phyloP scores from a whole-genome alignment of 30 jellyfish, hydroid and myxozoan species.

The Cassiopea andromeda region DNA sequence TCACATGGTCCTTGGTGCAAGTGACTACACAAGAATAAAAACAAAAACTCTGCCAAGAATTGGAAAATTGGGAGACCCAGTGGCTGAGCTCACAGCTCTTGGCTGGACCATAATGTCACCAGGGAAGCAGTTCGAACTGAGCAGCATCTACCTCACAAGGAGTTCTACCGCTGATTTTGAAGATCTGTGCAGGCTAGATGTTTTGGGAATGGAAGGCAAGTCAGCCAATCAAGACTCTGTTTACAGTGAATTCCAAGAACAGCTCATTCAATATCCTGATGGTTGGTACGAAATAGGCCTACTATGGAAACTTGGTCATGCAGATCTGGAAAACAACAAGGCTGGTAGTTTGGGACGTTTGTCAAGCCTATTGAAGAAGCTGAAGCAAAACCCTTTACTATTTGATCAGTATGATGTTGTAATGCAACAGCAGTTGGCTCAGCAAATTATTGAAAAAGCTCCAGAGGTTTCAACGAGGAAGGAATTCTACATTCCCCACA shows the following conservation, averaged over 20 bases:
- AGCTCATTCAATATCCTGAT: constrained; percentile 30
- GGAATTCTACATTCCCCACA: constrained; percentile 64
- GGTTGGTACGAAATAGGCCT: constrained; percentile 68
- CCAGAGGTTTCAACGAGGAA: not conserved
- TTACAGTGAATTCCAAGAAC: constrained; percentile 59
- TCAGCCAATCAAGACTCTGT: constrained; percentile 38
- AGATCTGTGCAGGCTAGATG: constrained; percentile 72
- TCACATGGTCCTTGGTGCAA: constrained; percentile 60
- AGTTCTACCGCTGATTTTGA: constrained; percentile 46
- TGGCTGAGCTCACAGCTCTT: constrained; percentile 59
- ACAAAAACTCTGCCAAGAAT: constrained; percentile 50
- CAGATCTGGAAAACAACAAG: constrained; percentile 18
- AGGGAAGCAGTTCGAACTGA: constrained; percentile 45
- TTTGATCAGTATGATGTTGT: constrained; percentile 31
- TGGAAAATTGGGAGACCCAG: constrained; percentile 72
- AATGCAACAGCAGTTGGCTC: constrained; percentile 44
- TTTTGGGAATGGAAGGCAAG: constrained; percentile 64
- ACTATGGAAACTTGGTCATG: constrained; percentile 27
- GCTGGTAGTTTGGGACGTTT: constrained; percentile 46
- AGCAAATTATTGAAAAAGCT: constrained; percentile 44
- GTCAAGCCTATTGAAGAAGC: constrained; percentile 18
- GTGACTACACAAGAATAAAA: constrained; percentile 34
- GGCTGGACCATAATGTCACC: constrained; percentile 88
- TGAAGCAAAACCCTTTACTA: constrained; percentile 37
- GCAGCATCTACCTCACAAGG: constrained; percentile 50